Evolutionary conservation across 2,797 vertebrate genomes (phyloP).

Genomic region (Denticeps clupeoides): DNA sequence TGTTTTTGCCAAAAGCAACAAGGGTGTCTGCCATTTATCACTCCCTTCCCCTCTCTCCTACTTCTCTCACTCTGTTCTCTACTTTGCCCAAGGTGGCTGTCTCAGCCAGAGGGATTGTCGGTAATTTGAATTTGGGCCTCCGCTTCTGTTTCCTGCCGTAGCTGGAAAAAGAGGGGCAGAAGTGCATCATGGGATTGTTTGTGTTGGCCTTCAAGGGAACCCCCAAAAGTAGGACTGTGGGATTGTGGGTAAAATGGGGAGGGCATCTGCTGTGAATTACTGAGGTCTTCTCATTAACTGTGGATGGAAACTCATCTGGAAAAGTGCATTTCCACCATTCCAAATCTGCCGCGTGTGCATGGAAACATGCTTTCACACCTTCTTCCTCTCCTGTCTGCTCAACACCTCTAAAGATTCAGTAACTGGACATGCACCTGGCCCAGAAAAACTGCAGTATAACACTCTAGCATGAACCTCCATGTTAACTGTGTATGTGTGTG

Average conservation of each 20-base stretch:
- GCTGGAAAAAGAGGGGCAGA: constrained; percentile 26
- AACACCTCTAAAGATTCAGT: no score
- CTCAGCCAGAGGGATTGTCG: constrained; percentile 14
- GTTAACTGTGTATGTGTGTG: no score
- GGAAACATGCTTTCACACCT: no score
- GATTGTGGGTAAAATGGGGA: constrained; percentile 18
- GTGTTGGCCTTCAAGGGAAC: constrained; percentile 39
- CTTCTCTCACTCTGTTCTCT: constrained; percentile 1
- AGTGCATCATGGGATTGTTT: constrained; percentile 34
- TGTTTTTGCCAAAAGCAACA: constrained; percentile 51
- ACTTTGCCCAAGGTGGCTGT: neutral
- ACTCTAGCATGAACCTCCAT: no score
- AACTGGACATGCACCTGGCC: no score
- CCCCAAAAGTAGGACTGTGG: constrained; percentile 50
- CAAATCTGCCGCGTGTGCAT: no score
- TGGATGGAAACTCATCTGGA: neutral
- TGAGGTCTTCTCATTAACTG: constrained; percentile 39
- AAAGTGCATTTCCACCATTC: no score
- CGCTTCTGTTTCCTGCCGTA: constrained; percentile 37
- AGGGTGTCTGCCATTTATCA: constrained; percentile 36
- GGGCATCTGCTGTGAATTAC: constrained; percentile 55
- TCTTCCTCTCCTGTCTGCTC: no score
- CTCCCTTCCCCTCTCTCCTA: constrained; percentile 9
- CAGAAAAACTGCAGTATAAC: no score
- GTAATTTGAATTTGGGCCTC: constrained; percentile 27